Base-by-base conservation (phyloP, 2,888 invertebrate species). In the Lamellibrachia satsuma region DNA sequence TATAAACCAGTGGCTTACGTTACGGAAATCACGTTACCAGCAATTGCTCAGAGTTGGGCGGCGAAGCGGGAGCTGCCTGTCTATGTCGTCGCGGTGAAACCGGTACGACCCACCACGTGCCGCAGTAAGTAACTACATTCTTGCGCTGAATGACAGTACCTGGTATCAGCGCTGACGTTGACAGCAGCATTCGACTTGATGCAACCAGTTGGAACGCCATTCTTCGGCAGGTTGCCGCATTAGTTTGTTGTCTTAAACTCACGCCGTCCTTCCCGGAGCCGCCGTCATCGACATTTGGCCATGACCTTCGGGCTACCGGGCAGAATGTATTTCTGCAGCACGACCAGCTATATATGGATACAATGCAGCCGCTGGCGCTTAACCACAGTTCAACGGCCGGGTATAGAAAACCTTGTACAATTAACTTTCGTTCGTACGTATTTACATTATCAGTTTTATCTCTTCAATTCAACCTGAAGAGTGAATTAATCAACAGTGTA, bases 11-110 rank as follows among this genome's bases (percentile, higher is more conserved):
- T 75, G 75, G 75, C 75, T 75, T 75, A 75, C 75, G 75, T 75
- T 75, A 75, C 75, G 22, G 75, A 75, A 75, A 75, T 75, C 75
- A 75, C 75, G 75, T 75, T 75, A 75, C 75, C 75, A 75, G 75
- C 22, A 7, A 75, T 75, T 75, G 75, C 75, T 75, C 75, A 4
- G 22, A 11, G 75, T 75, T 6, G 6, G 15, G n/a, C 75, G 6
- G 15, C 75, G 75, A 11, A 75, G 75, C 75, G 75, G 22, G 22
- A 39, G 39, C 39, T 39, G 39, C 39, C 39, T 39, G 39, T 0
- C 39, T 39, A 39, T 39, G 39, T 39, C 15, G 55, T 55, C 7
- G 55, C 55, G 55, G 7, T 55, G 55, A 22, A 22, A 75, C 75
- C 75, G n/a, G 75, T n/a, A 22, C 75, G 75, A 75, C 75, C 75